phyloP scores from a whole-genome alignment of 2,888 invertebrate genomes.

The Cosmopolites sordidus region DNA sequence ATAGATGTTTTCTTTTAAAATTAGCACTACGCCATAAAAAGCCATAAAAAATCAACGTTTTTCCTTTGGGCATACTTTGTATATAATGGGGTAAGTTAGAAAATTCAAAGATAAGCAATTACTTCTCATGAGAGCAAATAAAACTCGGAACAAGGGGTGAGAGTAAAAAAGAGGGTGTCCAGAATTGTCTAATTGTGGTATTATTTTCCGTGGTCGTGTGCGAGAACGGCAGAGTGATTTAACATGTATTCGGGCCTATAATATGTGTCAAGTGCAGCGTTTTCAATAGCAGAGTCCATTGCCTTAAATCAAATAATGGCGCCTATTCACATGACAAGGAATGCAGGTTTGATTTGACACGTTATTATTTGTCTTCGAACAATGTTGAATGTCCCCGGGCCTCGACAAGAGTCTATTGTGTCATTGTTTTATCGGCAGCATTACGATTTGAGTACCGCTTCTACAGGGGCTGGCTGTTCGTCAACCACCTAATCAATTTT shows the following conservation, averaged over 20 bases:
- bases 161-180: no score
- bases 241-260: slow-evolving; percentile 1
- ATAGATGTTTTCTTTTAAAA: no score
- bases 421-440: neutral
- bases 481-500: no score
- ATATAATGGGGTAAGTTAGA: no score
- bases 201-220: no score
- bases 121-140: no score
- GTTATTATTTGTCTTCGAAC: slow-evolving; percentile 17
- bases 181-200: no score
- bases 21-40: no score
- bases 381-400: neutral
- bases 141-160: no score
- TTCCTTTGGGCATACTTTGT: no score
- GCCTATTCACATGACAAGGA: slow-evolving; percentile 21
- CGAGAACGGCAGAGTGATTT: neutral
- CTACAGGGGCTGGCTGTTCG: neutral
- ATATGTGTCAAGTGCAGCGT: slow-evolving; percentile 6
- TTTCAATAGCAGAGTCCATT: slow-evolving; percentile 1
- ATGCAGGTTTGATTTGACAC: slow-evolving; percentile 27
- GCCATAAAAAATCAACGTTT: no score
- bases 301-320: slow-evolving; percentile 1
- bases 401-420: neutral
- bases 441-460: neutral
- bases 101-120: no score